Base-by-base conservation (phyloP, 92 coral and sea anemone species). In the Diadumene lineata region DNA sequence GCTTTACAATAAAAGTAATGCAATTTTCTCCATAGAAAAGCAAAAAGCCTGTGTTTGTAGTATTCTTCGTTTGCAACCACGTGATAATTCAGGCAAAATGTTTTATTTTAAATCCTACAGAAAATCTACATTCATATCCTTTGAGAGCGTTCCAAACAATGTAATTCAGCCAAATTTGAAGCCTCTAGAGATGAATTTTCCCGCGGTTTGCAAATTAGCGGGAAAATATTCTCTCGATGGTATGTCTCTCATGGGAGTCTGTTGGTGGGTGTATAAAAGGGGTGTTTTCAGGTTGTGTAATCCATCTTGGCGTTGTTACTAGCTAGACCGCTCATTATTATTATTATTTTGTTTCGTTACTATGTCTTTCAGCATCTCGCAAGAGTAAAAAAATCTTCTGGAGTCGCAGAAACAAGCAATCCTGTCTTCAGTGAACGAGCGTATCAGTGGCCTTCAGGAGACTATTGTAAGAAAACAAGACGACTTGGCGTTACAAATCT, bases 391-490 rank as follows among this genome's bases (percentile, higher is more conserved):
- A 44, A 29, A 31, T 0, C 25, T 70, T 11, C 19, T 70, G 25
- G 75, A 70, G 1, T 69, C 70, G 7, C 83, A 79, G 79, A 79
- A 79, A 64, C 62, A 79, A 22, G 58, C 18, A 13, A 79, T 79
- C 25, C 31, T 79, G 28, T 10, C 69, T 10, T 78, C 79, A 7
- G 83, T 79, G 10, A 22, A 74, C 33, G 32, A 65, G 16, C 81
- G 73, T 38, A 64, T 81, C 44, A 24, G 60, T 31, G 70, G 86
- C 19, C 38, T 75, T 2, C 46, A 81, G 44, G 38, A 55, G 19
- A 30, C 60, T 6, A 50, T 74, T 18, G 43, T 65, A 9, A 34
- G 55, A 56, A 69, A 74, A 11, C 85, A 81, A 55, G 17, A 73
- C 0, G 75, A 74, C 48, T 56, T 81, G 60, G 74, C 75, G 44